Percentiles rank a stretch among this genome's conserved stretches.
These are phyloP conservation scores for Clanis bilineata DNA, from an alignment of 2,888 invertebrate species.

Conservation along the genomic window DNA sequence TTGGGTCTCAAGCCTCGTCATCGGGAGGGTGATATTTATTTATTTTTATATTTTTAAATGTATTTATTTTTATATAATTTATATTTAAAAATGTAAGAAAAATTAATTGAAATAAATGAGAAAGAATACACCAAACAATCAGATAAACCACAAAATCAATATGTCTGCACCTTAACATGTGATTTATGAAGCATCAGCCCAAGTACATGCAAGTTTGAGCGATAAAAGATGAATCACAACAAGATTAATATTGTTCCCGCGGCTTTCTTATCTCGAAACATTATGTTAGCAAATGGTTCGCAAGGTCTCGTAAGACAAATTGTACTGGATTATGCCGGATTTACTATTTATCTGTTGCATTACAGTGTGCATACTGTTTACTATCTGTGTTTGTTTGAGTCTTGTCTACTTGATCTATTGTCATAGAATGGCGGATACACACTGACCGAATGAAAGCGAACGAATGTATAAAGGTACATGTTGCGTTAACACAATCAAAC, in stretches of 20 bases:
- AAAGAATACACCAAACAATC: neutral
- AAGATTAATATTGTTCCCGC: slow-evolving; percentile 65
- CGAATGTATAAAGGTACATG: too few species aligned
- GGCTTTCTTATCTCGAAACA: slow-evolving; percentile 56
- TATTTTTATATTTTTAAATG: too few species aligned
- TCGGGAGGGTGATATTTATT: too few species aligned
- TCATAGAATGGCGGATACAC: too few species aligned
- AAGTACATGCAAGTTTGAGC: slow-evolving; percentile 61
- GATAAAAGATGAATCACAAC: slow-evolving; percentile 70
- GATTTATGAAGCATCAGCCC: slow-evolving; percentile 60
- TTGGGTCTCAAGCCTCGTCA: too few species aligned
- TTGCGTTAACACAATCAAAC: too few species aligned
- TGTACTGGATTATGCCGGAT: slow-evolving; percentile 7
- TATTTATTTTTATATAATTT: too few species aligned
- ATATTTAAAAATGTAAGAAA: too few species aligned
- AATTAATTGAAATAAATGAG: neutral
- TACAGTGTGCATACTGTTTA: slow-evolving; percentile 4
- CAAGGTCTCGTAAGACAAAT: slow-evolving; percentile 46
- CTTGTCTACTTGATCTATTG: too few species aligned
- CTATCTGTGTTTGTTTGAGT: too few species aligned
- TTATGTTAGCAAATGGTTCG: slow-evolving; percentile 67
- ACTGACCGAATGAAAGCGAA: too few species aligned
- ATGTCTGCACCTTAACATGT: slow-evolving; percentile 45
- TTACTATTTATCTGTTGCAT: slow-evolving; percentile 12
- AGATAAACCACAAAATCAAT: slow-evolving; percentile 19